Evolutionary conservation across 2,113 vertebrate species (phyloP), one percentile per base, ranked within the genome.

Genomic region (Hiodon tergisus): DNA sequence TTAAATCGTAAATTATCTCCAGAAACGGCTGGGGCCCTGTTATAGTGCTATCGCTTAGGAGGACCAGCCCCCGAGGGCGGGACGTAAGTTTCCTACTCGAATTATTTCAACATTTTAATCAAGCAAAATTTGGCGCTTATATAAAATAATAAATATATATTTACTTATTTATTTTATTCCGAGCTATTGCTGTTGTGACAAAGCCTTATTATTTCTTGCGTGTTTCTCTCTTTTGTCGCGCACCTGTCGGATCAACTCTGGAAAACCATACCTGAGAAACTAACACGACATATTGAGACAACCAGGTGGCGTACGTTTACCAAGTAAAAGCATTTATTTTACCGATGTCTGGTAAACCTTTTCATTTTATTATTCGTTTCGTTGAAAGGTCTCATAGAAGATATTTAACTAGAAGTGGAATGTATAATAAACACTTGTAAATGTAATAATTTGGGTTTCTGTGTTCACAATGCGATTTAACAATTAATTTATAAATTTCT

Each of bases 271-370:
- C 58, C 71, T 72, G 59, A 62, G 50, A n/a, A n/a, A 6, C 52
- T 71, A 85, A 86, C 80, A 83, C 79, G 72, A 31, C 31, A 31
- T 31, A 31, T 31, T 82, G 76, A 82, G 76, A 81, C 87, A 90
- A 88, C 68, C 85, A 92, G 89, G 84, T 89, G 90, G 88, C 87
- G 89, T 83, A 76, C 79, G 78, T 80, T 86, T 82, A 79, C 85
- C 84, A 82, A 81, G 55, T 71, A 86, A 77, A 17, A n/a, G 51
- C 76, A 73, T 80, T 17, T 67, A 14, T 67, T 31, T 31, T 31
- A 31, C 31, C 31, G 31, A 31, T 31, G 31, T 31, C 31, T 31
- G 31, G 31, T 31, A 31, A 31, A 31, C 31, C 31, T 78, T 50
- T 67, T 50, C 46, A 71, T 69, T 5, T 50, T 9, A 11, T 66